Evolutionary conservation across 2,113 vertebrate genomes (phyloP).

Genomic region (Sialia sialis): DNA sequence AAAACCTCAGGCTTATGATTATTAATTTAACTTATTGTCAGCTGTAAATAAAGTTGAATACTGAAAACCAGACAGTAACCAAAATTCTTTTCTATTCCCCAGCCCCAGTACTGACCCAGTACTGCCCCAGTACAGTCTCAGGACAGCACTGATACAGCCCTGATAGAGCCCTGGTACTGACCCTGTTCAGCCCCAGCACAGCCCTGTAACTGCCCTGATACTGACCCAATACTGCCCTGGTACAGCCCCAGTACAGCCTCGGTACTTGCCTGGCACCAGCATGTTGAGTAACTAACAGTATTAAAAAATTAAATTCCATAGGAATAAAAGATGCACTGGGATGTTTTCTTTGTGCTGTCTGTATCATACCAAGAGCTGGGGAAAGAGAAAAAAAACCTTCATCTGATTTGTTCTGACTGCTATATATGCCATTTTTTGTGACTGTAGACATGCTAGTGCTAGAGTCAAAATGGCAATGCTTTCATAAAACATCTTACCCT

Average conservation of each 20-base stretch:
- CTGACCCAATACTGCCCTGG: too few species aligned
- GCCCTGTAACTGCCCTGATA: too few species aligned
- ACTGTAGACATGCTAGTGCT: background rate
- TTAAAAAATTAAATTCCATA: background rate
- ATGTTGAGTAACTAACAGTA: background rate
- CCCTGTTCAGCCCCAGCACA: too few species aligned
- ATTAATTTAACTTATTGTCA: background rate
- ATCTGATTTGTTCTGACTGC: background rate
- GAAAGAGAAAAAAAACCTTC: background rate
- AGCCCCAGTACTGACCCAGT: background rate
- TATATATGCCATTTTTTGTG: background rate
- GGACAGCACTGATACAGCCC: too few species aligned
- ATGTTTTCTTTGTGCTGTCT: background rate
- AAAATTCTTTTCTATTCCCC: background rate
- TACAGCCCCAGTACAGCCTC: too few species aligned
- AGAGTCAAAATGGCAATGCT: background rate
- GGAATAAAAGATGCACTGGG: background rate
- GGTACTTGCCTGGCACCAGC: fast-evolving
- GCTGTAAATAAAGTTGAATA: background rate
- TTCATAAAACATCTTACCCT: background rate
- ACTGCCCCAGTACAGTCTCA: too few species aligned
- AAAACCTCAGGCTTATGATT: background rate
- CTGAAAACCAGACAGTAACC: background rate
- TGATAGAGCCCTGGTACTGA: too few species aligned
- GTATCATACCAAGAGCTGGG: too few species aligned